Conservation (phyloP, 2,888 invertebrate genomes). For the Synergus gifuensis region DNA sequence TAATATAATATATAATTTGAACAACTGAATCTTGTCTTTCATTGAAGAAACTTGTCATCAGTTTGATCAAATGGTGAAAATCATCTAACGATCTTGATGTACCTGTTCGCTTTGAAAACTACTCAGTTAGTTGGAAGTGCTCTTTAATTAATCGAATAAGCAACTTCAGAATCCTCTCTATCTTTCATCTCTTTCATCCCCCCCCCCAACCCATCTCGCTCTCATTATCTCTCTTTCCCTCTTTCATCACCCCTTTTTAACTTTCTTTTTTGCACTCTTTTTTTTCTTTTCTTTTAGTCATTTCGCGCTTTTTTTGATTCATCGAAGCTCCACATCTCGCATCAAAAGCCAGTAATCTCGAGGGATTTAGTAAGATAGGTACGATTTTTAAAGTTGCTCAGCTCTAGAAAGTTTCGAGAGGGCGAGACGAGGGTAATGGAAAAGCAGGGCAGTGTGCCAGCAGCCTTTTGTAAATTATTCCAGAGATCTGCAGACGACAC, state of each 20-base stretch:
- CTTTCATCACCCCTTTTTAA: not conserved
- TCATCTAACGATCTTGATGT: not conserved
- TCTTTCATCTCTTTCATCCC: not conserved
- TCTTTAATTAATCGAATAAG: not conserved
- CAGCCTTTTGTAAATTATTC: slow-evolving; percentile 56
- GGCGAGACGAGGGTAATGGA: not conserved
- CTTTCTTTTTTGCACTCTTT: not conserved
- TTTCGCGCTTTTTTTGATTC: not conserved
- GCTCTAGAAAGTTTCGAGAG: slow-evolving; percentile 12
- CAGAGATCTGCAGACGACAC: slow-evolving; percentile 55
- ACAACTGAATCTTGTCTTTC: not conserved
- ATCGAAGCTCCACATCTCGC: slow-evolving; percentile 10
- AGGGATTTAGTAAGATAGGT: not conserved
- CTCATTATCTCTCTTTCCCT: not conserved
- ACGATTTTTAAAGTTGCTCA: slow-evolving; percentile 9
- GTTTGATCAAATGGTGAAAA: not conserved
- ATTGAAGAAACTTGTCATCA: not conserved
- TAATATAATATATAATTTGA: not conserved
- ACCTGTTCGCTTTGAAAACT: not conserved
- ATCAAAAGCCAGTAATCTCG: not conserved
- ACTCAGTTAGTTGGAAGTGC: not conserved
- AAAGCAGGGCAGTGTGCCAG: slow-evolving; percentile 57
- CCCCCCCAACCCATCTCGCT: too few species aligned
- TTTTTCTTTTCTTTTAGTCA: not conserved
- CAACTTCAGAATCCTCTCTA: not conserved